phyloP scores from a whole-genome alignment of 1,140 invertebrate genomes.

The Pinna nobilis region DNA sequence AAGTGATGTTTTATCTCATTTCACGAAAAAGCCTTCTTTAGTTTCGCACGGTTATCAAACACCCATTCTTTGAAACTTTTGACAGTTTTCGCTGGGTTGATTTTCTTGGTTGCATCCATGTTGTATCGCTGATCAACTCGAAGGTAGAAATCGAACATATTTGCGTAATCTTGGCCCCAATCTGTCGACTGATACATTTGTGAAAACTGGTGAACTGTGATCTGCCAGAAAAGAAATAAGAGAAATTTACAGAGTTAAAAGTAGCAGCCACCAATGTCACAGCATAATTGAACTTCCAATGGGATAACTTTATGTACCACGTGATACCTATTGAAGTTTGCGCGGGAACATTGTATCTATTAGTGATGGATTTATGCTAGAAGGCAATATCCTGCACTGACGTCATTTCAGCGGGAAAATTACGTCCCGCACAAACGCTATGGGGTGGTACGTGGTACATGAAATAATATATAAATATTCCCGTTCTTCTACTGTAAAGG shows the following conservation, averaged over 20 bases:
- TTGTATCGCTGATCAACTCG: constrained; percentile 63
- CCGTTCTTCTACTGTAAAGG: too few relatives aligned
- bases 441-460: too few relatives aligned
- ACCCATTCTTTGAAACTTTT: constrained; percentile 60
- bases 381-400: too few relatives aligned
- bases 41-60: constrained; percentile 31
- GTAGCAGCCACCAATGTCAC: neutral
- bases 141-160: constrained; percentile 63
- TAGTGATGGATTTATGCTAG: too few relatives aligned
- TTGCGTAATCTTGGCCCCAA: constrained; percentile 55
- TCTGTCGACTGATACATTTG: constrained; percentile 23
- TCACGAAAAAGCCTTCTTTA: constrained; percentile 30
- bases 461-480: too few relatives aligned
- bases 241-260: neutral
- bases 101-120: constrained; percentile 37
- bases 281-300: neutral
- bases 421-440: too few relatives aligned
- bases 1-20: too few relatives aligned
- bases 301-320: too few relatives aligned
- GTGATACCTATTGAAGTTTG: too few relatives aligned
- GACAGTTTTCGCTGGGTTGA: constrained; percentile 35
- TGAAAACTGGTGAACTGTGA: constrained; percentile 52
- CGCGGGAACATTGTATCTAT: too few relatives aligned
- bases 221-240: constrained; percentile 35
- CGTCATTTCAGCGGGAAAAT: too few relatives aligned